Conservation (phyloP, 2,797 vertebrate genomes). For the Limosa lapponica region DNA sequence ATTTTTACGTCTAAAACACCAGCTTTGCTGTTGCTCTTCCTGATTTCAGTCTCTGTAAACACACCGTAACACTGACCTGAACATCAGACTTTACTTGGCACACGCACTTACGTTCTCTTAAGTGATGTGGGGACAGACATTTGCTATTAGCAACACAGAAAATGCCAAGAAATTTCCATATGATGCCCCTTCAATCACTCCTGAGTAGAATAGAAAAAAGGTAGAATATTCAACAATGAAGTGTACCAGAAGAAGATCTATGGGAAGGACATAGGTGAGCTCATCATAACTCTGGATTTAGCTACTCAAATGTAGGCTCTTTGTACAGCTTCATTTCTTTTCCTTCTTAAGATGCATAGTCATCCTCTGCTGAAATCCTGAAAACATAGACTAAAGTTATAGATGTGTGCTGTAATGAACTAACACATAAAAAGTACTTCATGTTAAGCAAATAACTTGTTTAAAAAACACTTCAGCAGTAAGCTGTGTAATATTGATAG, state of each 20-base stretch:
- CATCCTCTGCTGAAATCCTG: neutral
- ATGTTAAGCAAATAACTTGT: neutral
- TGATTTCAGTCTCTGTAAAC: neutral
- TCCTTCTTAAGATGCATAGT: neutral
- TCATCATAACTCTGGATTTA: neutral
- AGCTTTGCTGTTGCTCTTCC: neutral
- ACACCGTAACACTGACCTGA: neutral
- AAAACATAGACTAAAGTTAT: neutral
- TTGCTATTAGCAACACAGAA: neutral
- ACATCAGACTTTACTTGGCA: neutral
- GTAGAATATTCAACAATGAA: neutral
- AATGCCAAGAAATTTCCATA: neutral
- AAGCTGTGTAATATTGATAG: neutral
- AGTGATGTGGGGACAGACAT: neutral
- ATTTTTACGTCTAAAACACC: neutral
- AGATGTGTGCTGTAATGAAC: neutral
- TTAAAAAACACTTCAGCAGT: neutral
- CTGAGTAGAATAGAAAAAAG: neutral
- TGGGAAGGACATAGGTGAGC: neutral
- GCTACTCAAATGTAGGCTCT: neutral
- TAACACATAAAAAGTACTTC: neutral
- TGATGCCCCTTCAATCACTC: neutral
- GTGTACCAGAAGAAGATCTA: neutral
- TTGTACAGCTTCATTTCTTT: neutral
- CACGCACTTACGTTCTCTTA: neutral